Evolutionary conservation across 1,140 invertebrate genomes (phyloP).

Genomic region (Reticulitermes speratus): DNA sequence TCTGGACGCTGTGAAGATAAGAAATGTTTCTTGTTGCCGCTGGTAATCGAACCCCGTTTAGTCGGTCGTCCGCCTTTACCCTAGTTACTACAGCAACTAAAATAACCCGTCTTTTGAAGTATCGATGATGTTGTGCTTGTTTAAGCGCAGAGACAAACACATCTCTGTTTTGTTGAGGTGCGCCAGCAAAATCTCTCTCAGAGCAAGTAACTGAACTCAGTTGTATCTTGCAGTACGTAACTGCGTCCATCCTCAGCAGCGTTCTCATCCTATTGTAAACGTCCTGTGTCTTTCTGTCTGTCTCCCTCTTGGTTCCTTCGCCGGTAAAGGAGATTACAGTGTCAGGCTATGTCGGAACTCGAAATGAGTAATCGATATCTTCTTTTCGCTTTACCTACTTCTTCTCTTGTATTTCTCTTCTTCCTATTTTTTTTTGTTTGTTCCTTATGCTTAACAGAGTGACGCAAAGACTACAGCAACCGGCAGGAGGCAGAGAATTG

Average conservation of each 20-base stretch:
- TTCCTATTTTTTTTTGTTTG: background rate
- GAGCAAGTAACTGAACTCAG: background rate
- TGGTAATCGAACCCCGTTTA: too few relatives aligned
- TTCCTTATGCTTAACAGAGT: too few relatives aligned
- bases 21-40: too few relatives aligned
- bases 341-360: background rate
- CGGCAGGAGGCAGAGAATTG: background rate
- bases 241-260: too few relatives aligned
- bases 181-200: too few relatives aligned
- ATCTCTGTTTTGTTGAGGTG: too few relatives aligned
- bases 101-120: too few relatives aligned
- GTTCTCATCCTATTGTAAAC: background rate
- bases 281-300: background rate
- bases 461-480: background rate
- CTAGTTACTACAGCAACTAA: too few relatives aligned
- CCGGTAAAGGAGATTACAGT: constrained; percentile 5
- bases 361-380: constrained; percentile 16
- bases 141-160: too few relatives aligned
- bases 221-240: background rate
- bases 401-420: background rate
- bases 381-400: background rate
- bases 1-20: too few relatives aligned
- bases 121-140: too few relatives aligned
- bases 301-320: background rate
- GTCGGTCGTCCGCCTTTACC: too few relatives aligned